These are phyloP conservation scores for Oegoconia quadripuncta DNA, from an alignment of 2,888 invertebrate species.

Conservation along the genomic window DNA sequence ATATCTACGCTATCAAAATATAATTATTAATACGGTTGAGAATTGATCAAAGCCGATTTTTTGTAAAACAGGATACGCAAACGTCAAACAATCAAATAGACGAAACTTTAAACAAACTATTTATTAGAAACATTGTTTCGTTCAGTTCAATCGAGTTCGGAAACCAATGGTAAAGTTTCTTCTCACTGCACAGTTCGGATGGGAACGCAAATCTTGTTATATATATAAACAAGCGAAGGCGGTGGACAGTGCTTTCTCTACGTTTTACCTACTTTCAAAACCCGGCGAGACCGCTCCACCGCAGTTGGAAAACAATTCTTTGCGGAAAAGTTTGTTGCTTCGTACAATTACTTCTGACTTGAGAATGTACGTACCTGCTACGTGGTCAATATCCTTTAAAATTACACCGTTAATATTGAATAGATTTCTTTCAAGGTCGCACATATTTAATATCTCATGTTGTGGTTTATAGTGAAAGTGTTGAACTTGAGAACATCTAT, in stretches of 20 bases:
- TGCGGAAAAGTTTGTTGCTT: too few species aligned
- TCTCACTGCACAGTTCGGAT: slow-evolving; percentile 1
- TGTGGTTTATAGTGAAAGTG: too few species aligned
- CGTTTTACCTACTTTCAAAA: slow-evolving; percentile 18
- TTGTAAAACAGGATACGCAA: too few species aligned
- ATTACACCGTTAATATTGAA: too few species aligned
- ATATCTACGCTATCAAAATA: too few species aligned
- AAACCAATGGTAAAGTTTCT: slow-evolving; percentile 3
- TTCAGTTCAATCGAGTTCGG: neutral
- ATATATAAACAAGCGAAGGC: slow-evolving; percentile 20
- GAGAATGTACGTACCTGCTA: neutral
- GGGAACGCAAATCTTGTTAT: slow-evolving; percentile 16
- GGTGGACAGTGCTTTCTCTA: slow-evolving; percentile 15
- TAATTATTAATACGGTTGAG: too few species aligned
- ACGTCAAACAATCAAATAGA: neutral
- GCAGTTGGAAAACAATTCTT: neutral
- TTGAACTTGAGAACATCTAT: too few species aligned
- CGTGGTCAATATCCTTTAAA: neutral
- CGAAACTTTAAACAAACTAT: neutral
- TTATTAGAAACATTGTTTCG: neutral
- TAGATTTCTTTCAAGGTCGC: too few species aligned
- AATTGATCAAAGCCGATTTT: too few species aligned
- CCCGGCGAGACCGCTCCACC: slow-evolving; percentile 10
- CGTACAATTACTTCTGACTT: too few species aligned
- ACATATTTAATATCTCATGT: too few species aligned